Base-by-base conservation (phyloP, 2,797 vertebrate species). In the Sitta carolinensis region DNA sequence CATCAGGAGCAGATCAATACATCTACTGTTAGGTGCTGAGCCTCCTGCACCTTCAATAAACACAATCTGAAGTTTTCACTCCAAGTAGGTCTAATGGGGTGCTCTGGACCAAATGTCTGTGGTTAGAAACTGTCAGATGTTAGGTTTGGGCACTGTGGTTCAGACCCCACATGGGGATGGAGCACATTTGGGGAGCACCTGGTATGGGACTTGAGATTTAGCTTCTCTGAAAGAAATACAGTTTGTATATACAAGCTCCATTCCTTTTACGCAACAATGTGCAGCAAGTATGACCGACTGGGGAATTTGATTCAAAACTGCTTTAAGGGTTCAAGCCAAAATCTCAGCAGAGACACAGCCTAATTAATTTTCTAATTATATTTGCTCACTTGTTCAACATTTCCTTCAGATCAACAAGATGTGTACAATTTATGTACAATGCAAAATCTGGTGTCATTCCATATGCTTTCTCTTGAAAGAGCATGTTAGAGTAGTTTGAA, bases 171-270 rank as follows among this genome's bases (percentile, higher is more conserved):
- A 1, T 4, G 48, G 29, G 40, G 23, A 42, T 73, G 80, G 74
- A 79, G 69, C 59, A 86, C 66, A 88, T 95, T 94, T 95, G 85
- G 63, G 34, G 29, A 91, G 32, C 80, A 90, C 43, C 77, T 94
- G 91, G 40, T 9, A 9, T 47, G 22, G 7, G n/a, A 47, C 9
- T 38, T 27, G 45, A 72, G 51, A 34, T 78, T 51, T 3, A 68
- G 29, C 29, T 77, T 54, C 27, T 70, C 84, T 16, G 4, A 77
- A 83, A 42, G 52, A 91, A 83, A 77, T 51, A 57, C 17, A 54
- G 50, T 63, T 78, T 86, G 67, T 67, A 13, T 79, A 59, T 47
- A 70, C 42, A 73, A 90, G 63, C 0, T 8, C 3, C 51, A 67
- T 91, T 95, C 69, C 40, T 94, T 84, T 81, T 36, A 84, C 0